Evolutionary conservation across 2,888 invertebrate genomes (phyloP).

Genomic region (Metallyticus violacea): DNA sequence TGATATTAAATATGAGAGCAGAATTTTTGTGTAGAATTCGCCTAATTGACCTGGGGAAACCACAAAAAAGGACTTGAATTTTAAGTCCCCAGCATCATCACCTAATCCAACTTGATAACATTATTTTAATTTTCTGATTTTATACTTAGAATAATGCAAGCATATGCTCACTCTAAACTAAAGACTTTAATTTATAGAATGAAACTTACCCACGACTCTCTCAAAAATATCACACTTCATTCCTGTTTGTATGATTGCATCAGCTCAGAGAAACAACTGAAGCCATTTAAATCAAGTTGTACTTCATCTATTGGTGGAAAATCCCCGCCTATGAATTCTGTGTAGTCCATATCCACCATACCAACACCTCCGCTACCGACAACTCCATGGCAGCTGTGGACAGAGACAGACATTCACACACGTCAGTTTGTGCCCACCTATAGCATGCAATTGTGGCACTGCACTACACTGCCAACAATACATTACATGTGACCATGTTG

Average conservation of each 20-base stretch:
- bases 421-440: background rate
- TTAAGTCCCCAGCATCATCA: no score
- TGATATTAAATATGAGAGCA: no score
- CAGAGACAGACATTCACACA: slow-evolving; percentile 25
- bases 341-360: slow-evolving; percentile 35
- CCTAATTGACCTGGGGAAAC: no score
- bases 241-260: slow-evolving; percentile 24
- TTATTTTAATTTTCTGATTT: no score
- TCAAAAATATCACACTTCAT: background rate
- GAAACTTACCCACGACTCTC: background rate
- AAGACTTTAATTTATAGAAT: background rate
- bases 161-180: background rate
- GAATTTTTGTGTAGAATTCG: no score
- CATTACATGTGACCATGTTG: background rate
- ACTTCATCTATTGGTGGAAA: slow-evolving; percentile 35
- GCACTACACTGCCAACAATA: background rate
- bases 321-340: slow-evolving; percentile 35
- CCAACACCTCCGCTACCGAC: slow-evolving; percentile 21
- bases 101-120: no score
- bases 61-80: no score
- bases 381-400: slow-evolving; percentile 29
- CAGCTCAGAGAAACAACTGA: slow-evolving; percentile 28
- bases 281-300: slow-evolving; percentile 31
- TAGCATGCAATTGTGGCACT: background rate
- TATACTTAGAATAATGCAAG: no score